phyloP scores from a whole-genome alignment of 2,113 vertebrate genomes.

The Tor tambroides region DNA sequence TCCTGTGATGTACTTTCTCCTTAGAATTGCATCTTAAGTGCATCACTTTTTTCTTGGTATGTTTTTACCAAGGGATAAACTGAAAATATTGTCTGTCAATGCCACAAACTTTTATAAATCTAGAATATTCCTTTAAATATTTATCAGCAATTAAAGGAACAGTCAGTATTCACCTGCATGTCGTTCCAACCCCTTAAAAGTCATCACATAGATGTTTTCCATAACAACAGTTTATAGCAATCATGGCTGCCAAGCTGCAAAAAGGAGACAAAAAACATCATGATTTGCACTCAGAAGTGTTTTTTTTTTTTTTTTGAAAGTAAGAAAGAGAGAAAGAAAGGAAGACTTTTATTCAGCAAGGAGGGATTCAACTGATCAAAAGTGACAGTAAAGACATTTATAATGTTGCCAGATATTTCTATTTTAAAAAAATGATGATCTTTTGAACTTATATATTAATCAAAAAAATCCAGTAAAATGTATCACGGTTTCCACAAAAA shows the following conservation, averaged over 20 bases:
- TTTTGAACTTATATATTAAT: too few relatives aligned
- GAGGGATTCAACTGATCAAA: background rate
- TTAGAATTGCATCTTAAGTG: background rate
- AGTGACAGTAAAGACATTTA: background rate
- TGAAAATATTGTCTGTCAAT: background rate
- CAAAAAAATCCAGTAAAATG: too few relatives aligned
- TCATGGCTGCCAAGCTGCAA: background rate
- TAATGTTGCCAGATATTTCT: background rate
- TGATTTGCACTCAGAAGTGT: background rate
- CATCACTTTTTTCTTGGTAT: background rate
- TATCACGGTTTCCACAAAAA: background rate
- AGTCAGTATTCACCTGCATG: background rate
- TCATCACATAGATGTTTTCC: too few relatives aligned
- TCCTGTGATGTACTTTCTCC: background rate
- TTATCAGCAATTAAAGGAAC: background rate
- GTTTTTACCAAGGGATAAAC: background rate
- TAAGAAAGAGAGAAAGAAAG: background rate
- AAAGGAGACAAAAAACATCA: too few relatives aligned
- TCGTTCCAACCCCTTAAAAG: background rate
- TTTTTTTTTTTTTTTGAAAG: background rate
- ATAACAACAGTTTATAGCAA: background rate
- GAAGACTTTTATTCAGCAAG: too few relatives aligned
- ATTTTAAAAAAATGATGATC: background rate
- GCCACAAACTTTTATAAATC: background rate
- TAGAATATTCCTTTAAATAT: background rate